Percentiles rank a stretch among this genome's conserved stretches.
Evolutionary conservation across 1,140 invertebrate species (phyloP).

Genomic region (Panagrolaimus sp.): DNA sequence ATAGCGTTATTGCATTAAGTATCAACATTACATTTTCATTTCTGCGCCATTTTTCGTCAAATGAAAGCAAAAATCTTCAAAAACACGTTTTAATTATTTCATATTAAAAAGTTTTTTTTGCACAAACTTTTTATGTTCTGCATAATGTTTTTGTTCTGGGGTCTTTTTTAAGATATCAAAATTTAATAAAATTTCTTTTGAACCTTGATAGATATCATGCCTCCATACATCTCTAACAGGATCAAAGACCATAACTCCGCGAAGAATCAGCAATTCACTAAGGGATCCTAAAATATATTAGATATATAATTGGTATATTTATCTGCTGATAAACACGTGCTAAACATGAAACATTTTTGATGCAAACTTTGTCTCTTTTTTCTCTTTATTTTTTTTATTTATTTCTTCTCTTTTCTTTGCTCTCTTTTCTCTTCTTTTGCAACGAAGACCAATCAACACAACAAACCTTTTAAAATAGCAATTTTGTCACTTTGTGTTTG

Average conservation of each 20-base stretch:
- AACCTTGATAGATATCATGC: conserved; percentile 20
- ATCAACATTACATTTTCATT: conserved; percentile 32
- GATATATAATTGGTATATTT: too few relatives aligned
- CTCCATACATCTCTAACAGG: conserved; percentile 15
- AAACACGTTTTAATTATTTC: background rate
- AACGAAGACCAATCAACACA: background rate
- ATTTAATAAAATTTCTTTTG: conserved; percentile 11
- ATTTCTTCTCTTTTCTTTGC: too few relatives aligned
- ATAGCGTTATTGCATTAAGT: conserved; percentile 26
- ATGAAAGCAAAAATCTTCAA: conserved; percentile 23
- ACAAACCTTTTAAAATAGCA: conserved; percentile 27
- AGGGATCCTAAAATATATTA: conserved; percentile 18
- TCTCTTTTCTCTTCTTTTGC: background rate
- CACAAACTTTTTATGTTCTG: conserved; percentile 9
- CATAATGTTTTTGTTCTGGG: conserved; percentile 26
- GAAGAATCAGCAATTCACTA: conserved; percentile 25
- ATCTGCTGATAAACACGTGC: too few relatives aligned
- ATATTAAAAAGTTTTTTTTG: background rate
- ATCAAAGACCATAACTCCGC: conserved; percentile 30
- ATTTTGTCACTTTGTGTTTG: conserved; percentile 24
- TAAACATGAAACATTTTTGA: too few relatives aligned
- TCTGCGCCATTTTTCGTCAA: conserved; percentile 27
- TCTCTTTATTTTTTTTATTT: too few relatives aligned
- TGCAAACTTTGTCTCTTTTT: too few relatives aligned
- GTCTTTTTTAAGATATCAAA: conserved; percentile 27